A percentile compares a stretch with the other conserved stretches of the same genome.
Conservation (phyloP, 2,797 vertebrate genomes). For the Echiichthys vipera region DNA sequence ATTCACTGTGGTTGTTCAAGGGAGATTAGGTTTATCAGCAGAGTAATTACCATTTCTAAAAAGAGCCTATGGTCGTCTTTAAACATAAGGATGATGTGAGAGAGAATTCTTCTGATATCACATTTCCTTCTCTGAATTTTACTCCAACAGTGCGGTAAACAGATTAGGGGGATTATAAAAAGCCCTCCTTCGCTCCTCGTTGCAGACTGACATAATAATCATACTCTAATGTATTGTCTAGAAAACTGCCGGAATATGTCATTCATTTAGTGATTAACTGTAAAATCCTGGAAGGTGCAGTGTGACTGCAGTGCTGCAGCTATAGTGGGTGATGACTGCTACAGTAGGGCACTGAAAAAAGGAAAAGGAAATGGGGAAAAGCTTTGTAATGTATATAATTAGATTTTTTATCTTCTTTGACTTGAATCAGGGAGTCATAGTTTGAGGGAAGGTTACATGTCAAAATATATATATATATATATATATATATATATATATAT, state of each 20-base stretch:
- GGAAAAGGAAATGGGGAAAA: not conserved
- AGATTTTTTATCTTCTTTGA: not conserved
- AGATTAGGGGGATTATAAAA: constrained; percentile 67
- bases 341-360: too few relatives aligned
- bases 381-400: not conserved
- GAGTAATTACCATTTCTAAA: constrained; percentile 59
- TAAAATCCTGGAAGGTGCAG: constrained; percentile 16
- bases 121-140: constrained; percentile 39
- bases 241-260: constrained; percentile 38
- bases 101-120: constrained; percentile 43
- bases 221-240: constrained; percentile 50
- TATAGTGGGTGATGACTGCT: not conserved
- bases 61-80: constrained; percentile 37
- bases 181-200: constrained; percentile 35
- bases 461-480: too few relatives aligned
- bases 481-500: too few relatives aligned
- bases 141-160: constrained; percentile 52
- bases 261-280: constrained; percentile 45
- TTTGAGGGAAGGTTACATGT: not conserved
- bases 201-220: constrained; percentile 54
- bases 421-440: not conserved
- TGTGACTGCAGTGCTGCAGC: not conserved
- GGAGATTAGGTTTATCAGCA: constrained; percentile 59
- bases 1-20: constrained; percentile 44
- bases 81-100: constrained; percentile 49